phyloP scores from a whole-genome alignment of 1,140 invertebrate genomes.

The Camponotus floridanus region DNA sequence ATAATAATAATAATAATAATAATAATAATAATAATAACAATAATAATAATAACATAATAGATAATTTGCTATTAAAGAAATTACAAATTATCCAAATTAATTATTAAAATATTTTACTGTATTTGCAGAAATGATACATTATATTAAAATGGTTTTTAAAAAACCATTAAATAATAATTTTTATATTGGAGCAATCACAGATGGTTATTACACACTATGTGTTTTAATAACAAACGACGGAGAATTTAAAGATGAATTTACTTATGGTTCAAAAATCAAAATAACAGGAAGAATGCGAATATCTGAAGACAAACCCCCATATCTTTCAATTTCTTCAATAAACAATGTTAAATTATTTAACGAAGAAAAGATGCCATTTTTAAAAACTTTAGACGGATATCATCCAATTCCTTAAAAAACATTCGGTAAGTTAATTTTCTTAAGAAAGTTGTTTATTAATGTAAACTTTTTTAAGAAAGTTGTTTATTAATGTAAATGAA shows the following conservation, averaged over 20 bases:
- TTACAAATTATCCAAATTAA: background rate
- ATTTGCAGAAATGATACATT: conserved; percentile 1
- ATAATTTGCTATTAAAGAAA: background rate
- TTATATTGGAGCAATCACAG: background rate
- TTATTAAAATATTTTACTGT: background rate
- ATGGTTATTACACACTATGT: background rate
- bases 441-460: no score
- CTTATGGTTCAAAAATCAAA: background rate
- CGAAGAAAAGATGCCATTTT: background rate
- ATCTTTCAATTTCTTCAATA: background rate
- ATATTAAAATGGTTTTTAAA: background rate
- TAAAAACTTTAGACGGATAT: background rate
- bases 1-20: no score
- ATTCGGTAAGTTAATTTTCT: no score
- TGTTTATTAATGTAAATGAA: no score
- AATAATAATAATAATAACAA: no score
- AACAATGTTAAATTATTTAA: background rate
- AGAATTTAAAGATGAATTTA: background rate
- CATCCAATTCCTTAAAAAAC: background rate
- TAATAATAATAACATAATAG: no score
- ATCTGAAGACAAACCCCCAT: background rate
- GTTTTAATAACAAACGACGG: conserved; percentile 18
- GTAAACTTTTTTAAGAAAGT: no score
- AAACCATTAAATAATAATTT: background rate
- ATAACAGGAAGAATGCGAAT: conserved; percentile 7